Base-by-base conservation (phyloP, 2,797 vertebrate species). In the Mus minutoides region DNA sequence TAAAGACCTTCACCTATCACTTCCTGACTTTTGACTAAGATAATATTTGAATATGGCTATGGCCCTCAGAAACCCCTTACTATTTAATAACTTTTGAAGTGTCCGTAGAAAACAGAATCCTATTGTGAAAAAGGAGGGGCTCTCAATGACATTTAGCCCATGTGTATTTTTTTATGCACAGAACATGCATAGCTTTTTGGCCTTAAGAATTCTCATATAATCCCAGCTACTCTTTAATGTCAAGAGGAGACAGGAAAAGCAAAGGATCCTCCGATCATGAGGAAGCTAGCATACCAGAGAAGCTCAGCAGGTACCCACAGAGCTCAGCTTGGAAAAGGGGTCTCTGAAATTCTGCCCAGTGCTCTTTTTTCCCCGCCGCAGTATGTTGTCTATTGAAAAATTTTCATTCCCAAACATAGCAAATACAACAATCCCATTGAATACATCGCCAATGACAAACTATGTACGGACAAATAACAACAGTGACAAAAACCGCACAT, bases 381-480 rank as follows among this genome's bases (percentile, higher is more conserved):
- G 40, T 67, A n/a, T 97, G 96, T 95, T 96, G 96, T 96, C 95
- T 97, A 19, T 92, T 97, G 96, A 94, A 97, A 97, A 79, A 95
- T 94, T 95, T 96, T 90, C 88, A 93, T 97, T 97, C 93, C 69
- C 95, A 93, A 97, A 97, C 88, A 97, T 91, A 97, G n/a, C 88
- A 95, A 95, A 58, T 24, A 97, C 96, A 97, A 96, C 94, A 97
- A 94, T 96, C 89, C 86, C 64, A 90, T 26, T 98, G 97, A 97
- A 97, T 97, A 87, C 94, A 71, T 79, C 79, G 96, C 96, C 96
- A 92, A 96, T 90, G 97, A 97, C 97, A 97, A 97, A 97, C 97
- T 97, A 92, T 97, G 96, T 96, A 86, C 0, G 97, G 97, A 97
- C 97, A 97, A 98, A 97, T 97, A 97, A 97, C 96, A 98, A 98